Evolutionary conservation across 2,113 vertebrate genomes (phyloP), one percentile per base, ranked within the genome.

Genomic region (Probosciger aterrimus): DNA sequence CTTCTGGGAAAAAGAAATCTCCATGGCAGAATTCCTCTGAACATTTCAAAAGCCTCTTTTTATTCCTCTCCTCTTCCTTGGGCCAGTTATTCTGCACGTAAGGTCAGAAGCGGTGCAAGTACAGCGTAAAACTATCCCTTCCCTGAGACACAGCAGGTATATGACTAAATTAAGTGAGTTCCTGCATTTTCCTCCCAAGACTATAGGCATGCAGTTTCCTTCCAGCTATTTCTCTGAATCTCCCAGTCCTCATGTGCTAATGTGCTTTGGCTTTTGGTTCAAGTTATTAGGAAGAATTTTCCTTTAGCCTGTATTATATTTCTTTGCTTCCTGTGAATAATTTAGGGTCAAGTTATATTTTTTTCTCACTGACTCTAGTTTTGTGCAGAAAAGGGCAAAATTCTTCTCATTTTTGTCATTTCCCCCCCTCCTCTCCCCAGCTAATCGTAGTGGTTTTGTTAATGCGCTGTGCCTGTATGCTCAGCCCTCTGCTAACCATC

Each of bases 301-400:
- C 84, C 73, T 86, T 88, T 86, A 82, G 68, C 50, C 65, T 82
- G 4, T 41, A 65, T 91, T 93, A 81, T 85, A 84, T 87, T 94
- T 94, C 80, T 88, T 94, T 81, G 57, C 59, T 84, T 92, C 49
- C 55, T 93, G 65, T 82, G 65, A 87, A 80, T 82, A 91, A 86
- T 74, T 85, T 35, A 84, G 33, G 81, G 67, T 74, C 88, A 82
- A 82, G 35, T 73, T 69, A 78, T 65, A 76, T 30, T 89, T 93
- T 69, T 92, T 59, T 88, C n/a, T 59, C 25, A 27, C 27, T 59
- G 33, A 68, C 68, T 92, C 50, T 71, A 69, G 20, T 69, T 71
- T 52, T 90, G 23, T 46, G 52, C 49, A 77, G 59, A 91, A 57
- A 84, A 79, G n/a, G 91, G 30, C 50, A 80, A 88, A 92, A 74